Percentiles rank a stretch among this genome's conserved stretches.
Evolutionary conservation across 35 echinoderm and acorn worm species (phyloP).

Genomic region (Ptychodera flava): DNA sequence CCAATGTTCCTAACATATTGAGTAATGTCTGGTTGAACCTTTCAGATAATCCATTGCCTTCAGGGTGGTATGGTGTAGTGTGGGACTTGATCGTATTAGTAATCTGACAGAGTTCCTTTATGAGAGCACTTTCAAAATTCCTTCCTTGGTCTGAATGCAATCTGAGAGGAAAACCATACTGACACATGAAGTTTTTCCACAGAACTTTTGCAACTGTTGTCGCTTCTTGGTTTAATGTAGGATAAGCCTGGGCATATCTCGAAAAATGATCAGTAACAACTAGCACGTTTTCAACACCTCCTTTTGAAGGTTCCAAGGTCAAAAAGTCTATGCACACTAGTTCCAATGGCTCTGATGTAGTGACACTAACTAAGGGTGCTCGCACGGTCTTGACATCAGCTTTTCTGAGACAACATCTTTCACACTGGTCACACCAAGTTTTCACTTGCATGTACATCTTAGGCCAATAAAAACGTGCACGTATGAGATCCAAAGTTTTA

Average conservation of each 20-base stretch:
- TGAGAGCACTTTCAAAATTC: constrained; percentile 41
- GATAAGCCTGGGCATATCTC: constrained; percentile 46
- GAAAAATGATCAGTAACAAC: constrained; percentile 62
- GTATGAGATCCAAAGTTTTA: constrained; percentile 18
- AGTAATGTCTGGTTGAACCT: constrained; percentile 37
- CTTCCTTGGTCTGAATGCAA: constrained; percentile 64
- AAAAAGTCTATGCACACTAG: constrained; percentile 27
- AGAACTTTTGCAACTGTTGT: constrained; percentile 36
- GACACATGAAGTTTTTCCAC: constrained; percentile 33
- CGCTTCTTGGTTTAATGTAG: constrained; percentile 48
- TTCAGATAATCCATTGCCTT: constrained; percentile 29
- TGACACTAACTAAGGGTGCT: neutral
- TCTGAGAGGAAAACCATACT: constrained; percentile 47
- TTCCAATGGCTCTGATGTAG: constrained; percentile 22
- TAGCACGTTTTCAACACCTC: constrained; percentile 62
- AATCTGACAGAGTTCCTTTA: constrained; percentile 1
- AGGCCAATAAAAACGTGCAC: constrained; percentile 35
- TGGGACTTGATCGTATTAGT: constrained; percentile 19
- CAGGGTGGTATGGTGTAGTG: constrained; percentile 48
- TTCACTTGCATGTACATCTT: constrained; percentile 20
- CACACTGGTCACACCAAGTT: constrained; percentile 27
- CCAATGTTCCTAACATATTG: constrained; percentile 11
- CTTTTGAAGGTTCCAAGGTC: constrained; percentile 15
- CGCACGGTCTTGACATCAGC: neutral
- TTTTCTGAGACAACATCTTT: constrained; percentile 39